These are phyloP conservation scores for Drepana falcataria DNA, from an alignment of 2,888 invertebrate species.

Conservation along the genomic window DNA sequence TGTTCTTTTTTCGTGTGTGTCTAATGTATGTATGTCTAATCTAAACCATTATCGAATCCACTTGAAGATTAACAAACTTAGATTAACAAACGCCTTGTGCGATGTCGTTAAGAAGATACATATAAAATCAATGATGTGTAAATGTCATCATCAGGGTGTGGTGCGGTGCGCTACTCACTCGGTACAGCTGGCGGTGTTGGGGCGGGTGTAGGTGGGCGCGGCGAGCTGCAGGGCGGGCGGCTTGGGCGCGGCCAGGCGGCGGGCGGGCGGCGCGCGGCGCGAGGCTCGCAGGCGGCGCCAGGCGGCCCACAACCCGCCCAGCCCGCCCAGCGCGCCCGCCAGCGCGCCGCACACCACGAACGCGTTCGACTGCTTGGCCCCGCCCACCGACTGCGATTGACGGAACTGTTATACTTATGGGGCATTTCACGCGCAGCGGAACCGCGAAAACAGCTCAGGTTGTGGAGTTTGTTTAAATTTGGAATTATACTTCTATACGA, in stretches of 20 bases:
- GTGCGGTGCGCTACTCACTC: constrained; percentile 45
- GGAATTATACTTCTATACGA: too few species aligned
- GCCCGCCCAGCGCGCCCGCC: constrained; percentile 37
- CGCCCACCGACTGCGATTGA: constrained; percentile 14
- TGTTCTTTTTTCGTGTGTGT: too few species aligned
- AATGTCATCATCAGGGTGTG: too few species aligned
- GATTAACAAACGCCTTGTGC: too few species aligned
- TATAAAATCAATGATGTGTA: too few species aligned
- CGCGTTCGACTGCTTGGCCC: constrained; percentile 31
- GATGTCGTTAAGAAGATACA: too few species aligned
- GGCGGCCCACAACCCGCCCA: constrained; percentile 38
- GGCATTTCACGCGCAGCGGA: too few species aligned
- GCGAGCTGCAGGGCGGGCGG: constrained; percentile 22
- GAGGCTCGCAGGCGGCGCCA: constrained; percentile 34
- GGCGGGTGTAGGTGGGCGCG: constrained; percentile 22
- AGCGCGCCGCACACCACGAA: constrained; percentile 43
- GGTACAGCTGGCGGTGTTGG: constrained; percentile 25
- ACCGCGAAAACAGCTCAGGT: too few species aligned
- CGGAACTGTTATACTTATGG: not conserved
- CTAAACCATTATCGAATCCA: too few species aligned
- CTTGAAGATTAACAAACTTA: too few species aligned
- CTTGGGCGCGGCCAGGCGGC: constrained; percentile 17
- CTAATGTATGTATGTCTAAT: too few species aligned
- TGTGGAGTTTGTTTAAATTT: too few species aligned
- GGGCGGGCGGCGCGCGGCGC: constrained; percentile 22